phyloP scores from a whole-genome alignment of 2,888 invertebrate genomes.

The Drosophila birchii region DNA sequence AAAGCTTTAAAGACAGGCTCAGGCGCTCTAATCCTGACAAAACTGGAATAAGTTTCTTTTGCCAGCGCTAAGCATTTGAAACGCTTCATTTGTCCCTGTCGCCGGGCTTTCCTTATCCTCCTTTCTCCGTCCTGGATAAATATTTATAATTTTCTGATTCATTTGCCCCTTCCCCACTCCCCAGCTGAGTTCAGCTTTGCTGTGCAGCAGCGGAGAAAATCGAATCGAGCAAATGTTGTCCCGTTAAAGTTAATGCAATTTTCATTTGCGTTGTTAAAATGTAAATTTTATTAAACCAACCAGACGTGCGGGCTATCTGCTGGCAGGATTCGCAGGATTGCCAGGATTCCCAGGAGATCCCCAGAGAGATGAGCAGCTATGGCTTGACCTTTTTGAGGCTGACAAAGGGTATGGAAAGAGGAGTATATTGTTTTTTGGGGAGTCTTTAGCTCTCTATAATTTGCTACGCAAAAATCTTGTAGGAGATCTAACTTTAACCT shows the following conservation, averaged over 20 bases:
- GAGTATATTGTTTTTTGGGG: background rate
- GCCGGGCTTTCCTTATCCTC: background rate
- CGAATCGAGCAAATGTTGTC: slow-evolving; percentile 48
- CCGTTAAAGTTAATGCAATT: slow-evolving; percentile 66
- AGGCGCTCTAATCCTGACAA: slow-evolving; percentile 42
- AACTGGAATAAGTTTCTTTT: slow-evolving; percentile 43
- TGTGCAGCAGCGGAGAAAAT: slow-evolving; percentile 29
- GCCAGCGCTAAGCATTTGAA: slow-evolving; percentile 32
- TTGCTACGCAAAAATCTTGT: background rate
- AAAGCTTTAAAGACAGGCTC: slow-evolving; percentile 41
- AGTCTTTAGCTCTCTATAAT: background rate
- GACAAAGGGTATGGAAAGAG: no score
- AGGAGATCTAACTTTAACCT: background rate
- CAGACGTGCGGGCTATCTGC: slow-evolving; percentile 56
- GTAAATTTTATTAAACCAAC: slow-evolving; percentile 70
- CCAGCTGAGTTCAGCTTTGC: background rate
- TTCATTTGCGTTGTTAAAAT: slow-evolving; percentile 68
- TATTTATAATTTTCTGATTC: slow-evolving; percentile 49
- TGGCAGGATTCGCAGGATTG: slow-evolving; percentile 8
- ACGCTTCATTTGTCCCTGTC: slow-evolving; percentile 41
- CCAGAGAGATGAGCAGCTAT: background rate
- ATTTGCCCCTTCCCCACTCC: slow-evolving; percentile 6
- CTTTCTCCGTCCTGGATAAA: slow-evolving; percentile 8
- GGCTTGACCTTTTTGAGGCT: slow-evolving; percentile 36
- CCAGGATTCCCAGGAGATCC: slow-evolving; percentile 25